Base-by-base conservation (phyloP, 2,113 vertebrate genomes). In the Suricata suricatta region DNA sequence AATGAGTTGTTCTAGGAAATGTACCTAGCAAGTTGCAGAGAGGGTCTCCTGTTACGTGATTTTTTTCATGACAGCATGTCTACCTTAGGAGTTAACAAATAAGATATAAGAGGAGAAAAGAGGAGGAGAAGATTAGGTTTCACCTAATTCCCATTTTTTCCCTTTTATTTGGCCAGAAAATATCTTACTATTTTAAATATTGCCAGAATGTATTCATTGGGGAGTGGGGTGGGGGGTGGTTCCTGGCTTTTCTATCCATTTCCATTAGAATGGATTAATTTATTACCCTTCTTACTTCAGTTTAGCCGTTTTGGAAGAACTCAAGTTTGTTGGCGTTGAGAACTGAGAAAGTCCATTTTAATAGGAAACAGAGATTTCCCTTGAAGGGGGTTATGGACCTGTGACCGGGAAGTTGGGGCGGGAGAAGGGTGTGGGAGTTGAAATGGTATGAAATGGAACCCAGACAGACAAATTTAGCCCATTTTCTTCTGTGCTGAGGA, bases 361-460 rank as follows among this genome's bases (percentile, higher is more conserved):
- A 98, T 89, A 33, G 85, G 85, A 97, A 96, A 92, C 88, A 97
- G 88, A 35, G 41, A 94, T 97, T 95, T 97, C 50, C 97, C 85
- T 94, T 31, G 64, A 60, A 97, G 93, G 66, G 7, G 41, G 27
- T 68, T 92, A 81, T 86, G 87, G 60, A 10, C 19, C 38, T 50
- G 4, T 83, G 69, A 76, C 16, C 11, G 3, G 74, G 74, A 57
- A 88, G 68, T 33, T 38, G 12, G 54, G 44, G 60, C 15, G 23
- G 74, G 82, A 89, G 27, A 35, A 85, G 52, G 35, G 6, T 57
- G 23, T 84, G 47, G 82, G 68, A 87, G 41, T 27, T 94, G 52
- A 93, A 84, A 84, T 64, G 50, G 15, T 91, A 17, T 15, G 27
- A 86, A 60, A 89, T 86, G 23, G 84, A 94, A 72, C 63, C 35